Percentiles rank a stretch among this genome's conserved stretches.
phyloP scores from a whole-genome alignment of 2,888 invertebrate genomes.

The Plagiodera versicolora region DNA sequence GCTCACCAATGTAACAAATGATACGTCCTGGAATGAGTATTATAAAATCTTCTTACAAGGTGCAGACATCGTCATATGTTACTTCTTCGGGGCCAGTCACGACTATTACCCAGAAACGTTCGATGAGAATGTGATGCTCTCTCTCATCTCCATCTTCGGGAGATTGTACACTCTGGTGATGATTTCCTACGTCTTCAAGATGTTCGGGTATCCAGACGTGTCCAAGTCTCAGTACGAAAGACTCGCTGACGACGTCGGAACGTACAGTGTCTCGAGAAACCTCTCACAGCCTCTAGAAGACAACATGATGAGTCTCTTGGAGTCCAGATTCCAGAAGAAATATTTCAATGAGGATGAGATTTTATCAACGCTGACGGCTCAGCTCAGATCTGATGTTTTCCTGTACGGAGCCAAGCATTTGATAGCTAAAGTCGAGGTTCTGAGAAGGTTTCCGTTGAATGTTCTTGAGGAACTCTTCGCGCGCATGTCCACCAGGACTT shows the following conservation, averaged over 20 bases:
- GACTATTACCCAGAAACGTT: background rate
- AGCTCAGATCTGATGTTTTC: conserved; percentile 19
- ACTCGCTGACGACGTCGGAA: background rate
- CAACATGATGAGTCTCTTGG: conserved; percentile 10
- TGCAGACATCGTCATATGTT: background rate
- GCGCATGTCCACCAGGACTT: conserved; percentile 17
- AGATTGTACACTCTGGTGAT: background rate
- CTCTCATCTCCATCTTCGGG: background rate
- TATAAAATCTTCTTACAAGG: background rate
- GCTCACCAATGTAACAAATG: background rate
- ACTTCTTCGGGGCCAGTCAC: conserved; percentile 5
- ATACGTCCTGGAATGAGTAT: background rate
- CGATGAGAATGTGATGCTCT: background rate
- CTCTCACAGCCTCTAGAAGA: background rate
- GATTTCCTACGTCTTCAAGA: background rate
- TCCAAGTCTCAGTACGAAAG: conserved; percentile 3
- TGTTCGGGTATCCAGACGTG: background rate
- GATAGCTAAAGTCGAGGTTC: conserved; percentile 19
- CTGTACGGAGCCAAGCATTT: conserved; percentile 22
- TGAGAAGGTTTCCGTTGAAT: conserved; percentile 21
- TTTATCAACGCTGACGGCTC: conserved; percentile 16
- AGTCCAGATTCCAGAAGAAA: conserved; percentile 24
- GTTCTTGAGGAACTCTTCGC: conserved; percentile 17
- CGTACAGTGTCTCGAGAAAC: background rate
- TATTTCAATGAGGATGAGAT: conserved; percentile 27